Base-by-base conservation (phyloP, 2,113 vertebrate species). In the Chaetura pelagica region DNA sequence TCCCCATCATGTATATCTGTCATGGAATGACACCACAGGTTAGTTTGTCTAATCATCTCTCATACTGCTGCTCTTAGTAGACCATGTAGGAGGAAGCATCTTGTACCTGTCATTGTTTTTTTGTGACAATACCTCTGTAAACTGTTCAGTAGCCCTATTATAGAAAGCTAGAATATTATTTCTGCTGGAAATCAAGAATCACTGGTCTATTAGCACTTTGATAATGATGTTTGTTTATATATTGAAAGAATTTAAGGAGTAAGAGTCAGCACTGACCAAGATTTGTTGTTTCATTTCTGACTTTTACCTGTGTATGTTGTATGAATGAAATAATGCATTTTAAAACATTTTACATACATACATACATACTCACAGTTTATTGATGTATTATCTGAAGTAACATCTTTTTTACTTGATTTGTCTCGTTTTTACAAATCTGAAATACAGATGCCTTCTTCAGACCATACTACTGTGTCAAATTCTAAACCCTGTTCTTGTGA, bases 11-110 rank as follows among this genome's bases (percentile, higher is more conserved):
- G 97, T 99, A 99, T 81, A 98, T 99, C 97, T 99, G 99, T 97
- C 99, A 99, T 1, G 99, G 99, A 83, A 99, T 99, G 99, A 99
- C 99, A 17, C 99, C 99, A 27, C 99, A 99, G 99, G 99, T 99
- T 67, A 97, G 98, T 98, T 21, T 80, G 24, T 42, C 13, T 89
- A 57, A 84, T 67, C 40, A 59, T 69, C 61, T 85, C 87, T 64
- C 40, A 46, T 68, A 59, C 29, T 92, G 73, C 76, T 72, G 63
- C 82, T 89, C 23, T 54, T 52, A 32, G 30, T 44, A 73, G 59
- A 35, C 71, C 83, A 26, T 78, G 63, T 72, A 62, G 82, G 82
- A 94, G 59, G 59, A 92, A 81, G 82, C 57, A 4, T 34, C 72
- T 40, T 80, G 75, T 87, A 78, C 57, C 62, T 92, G 54, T 84